These are phyloP conservation scores for Halcyon leucocephala DNA, from an alignment of 2,797 vertebrate genomes.

Conservation along the genomic window DNA sequence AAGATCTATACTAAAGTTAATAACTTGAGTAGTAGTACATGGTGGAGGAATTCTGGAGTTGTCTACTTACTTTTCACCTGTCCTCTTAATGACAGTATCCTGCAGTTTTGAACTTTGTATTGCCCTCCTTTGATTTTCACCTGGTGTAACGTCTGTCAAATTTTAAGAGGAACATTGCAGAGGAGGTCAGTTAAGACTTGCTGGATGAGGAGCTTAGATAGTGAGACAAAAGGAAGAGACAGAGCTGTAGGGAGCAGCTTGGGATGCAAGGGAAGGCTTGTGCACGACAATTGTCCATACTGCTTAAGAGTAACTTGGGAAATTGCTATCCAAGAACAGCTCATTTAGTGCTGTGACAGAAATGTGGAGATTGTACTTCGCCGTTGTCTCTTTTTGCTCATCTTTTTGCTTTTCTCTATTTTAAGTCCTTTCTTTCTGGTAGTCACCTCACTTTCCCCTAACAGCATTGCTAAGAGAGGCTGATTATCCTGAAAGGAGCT, in stretches of 20 bases:
- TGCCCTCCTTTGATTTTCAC: neutral
- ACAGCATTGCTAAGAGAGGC: neutral
- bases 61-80: conserved; percentile 27
- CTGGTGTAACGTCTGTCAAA: neutral
- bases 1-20: conserved; percentile 61
- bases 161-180: neutral
- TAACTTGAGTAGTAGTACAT: conserved; percentile 55
- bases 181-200: neutral
- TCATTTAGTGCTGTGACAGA: neutral
- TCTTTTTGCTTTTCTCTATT: neutral
- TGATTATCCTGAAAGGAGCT: neutral
- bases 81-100: neutral
- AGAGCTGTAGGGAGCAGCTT: too few species aligned
- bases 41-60: conserved; percentile 47
- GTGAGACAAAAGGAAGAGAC: neutral
- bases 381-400: neutral
- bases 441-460: neutral
- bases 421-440: neutral
- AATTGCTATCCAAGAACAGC: neutral
- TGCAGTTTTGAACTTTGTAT: neutral
- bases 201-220: neutral
- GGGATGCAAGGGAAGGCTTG: neutral
- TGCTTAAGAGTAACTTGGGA: neutral
- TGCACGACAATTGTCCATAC: neutral
- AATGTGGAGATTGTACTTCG: neutral